phyloP scores from a whole-genome alignment of 2,113 vertebrate genomes.

The Rhipidura dahli region DNA sequence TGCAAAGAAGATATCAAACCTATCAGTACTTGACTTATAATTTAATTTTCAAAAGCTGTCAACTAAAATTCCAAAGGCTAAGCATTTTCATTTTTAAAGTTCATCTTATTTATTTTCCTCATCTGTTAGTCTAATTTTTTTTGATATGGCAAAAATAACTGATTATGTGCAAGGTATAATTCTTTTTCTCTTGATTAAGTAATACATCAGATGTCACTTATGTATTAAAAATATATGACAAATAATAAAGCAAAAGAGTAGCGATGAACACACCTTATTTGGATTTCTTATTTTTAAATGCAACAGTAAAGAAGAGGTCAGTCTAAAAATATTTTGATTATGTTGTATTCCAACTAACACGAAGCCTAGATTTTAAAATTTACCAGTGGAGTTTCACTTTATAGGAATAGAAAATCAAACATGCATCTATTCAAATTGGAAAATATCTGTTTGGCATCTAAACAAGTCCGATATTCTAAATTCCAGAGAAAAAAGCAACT shows the following conservation, averaged over 20 bases:
- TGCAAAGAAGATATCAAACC: constrained; percentile 80
- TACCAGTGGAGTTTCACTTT: background rate
- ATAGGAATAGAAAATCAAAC: background rate
- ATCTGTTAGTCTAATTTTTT: constrained; percentile 82
- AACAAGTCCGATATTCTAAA: background rate
- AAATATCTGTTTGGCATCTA: background rate
- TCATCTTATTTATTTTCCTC: constrained; percentile 85
- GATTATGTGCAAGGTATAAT: constrained; percentile 79
- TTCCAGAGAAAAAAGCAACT: background rate
- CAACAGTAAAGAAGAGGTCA: constrained; percentile 51
- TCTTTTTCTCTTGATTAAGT: constrained; percentile 81
- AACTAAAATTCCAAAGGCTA: constrained; percentile 84
- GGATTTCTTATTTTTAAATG: constrained; percentile 65
- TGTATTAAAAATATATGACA: constrained; percentile 84
- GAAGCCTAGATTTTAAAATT: background rate
- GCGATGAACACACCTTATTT: constrained; percentile 72
- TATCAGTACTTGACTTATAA: constrained; percentile 81
- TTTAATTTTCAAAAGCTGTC: constrained; percentile 85
- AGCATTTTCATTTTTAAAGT: constrained; percentile 84
- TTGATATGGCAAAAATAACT: constrained; percentile 82
- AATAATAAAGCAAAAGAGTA: constrained; percentile 76
- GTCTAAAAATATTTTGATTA: constrained; percentile 27
- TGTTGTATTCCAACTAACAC: background rate
- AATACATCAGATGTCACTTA: constrained; percentile 84
- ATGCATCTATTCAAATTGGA: background rate